phyloP scores from a whole-genome alignment of 2,888 invertebrate genomes.

The Drosophila anomelani region DNA sequence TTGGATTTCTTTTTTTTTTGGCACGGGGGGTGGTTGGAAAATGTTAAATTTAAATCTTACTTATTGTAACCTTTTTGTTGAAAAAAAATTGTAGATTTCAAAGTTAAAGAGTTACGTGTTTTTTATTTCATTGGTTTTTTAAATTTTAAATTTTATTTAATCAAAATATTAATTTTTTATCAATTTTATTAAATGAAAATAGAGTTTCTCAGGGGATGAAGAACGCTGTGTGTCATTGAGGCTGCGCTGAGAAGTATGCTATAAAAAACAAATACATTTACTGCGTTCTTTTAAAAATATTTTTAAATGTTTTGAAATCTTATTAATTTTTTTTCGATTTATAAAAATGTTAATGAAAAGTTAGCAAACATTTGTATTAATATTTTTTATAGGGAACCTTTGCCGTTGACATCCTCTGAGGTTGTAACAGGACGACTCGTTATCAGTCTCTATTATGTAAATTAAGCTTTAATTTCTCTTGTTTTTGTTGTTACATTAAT shows the following conservation, averaged over 20 bases:
- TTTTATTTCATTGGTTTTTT: too few species aligned
- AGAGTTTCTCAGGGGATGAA: too few species aligned
- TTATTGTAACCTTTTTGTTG: conserved; percentile 10
- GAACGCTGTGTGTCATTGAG: not conserved
- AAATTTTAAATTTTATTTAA: not conserved
- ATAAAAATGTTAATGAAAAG: not conserved
- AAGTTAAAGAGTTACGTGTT: not conserved
- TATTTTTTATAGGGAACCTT: not conserved
- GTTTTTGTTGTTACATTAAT: conserved; percentile 41
- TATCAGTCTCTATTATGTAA: conserved; percentile 40
- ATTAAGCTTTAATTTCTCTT: conserved; percentile 38
- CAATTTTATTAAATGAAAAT: not conserved
- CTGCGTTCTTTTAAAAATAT: not conserved
- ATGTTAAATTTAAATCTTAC: conserved; percentile 11
- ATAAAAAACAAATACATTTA: not conserved
- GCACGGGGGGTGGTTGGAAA: conserved; percentile 24
- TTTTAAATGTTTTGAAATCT: not conserved
- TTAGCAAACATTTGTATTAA: not conserved
- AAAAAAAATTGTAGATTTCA: too few species aligned
- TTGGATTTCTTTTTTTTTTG: not conserved
- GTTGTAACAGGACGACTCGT: conserved; percentile 12
- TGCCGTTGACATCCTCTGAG: not conserved
- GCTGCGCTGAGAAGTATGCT: not conserved
- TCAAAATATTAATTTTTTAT: not conserved
- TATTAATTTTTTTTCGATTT: not conserved